Conservation (phyloP, 2,888 invertebrate genomes). For the Drosophila histrio region DNA sequence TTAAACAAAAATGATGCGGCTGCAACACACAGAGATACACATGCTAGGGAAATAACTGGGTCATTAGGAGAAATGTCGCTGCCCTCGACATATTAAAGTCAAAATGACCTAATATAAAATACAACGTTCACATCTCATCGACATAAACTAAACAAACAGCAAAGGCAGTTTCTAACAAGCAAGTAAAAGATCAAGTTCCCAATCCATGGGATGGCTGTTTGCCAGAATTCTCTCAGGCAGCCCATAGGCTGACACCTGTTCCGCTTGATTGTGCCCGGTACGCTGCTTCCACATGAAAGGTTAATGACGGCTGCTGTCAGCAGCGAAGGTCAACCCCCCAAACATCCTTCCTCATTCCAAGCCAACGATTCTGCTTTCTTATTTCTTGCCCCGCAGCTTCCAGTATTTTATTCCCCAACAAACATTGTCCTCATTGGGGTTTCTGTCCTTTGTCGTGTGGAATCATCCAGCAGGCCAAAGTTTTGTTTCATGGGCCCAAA, state of each 20-base stretch:
- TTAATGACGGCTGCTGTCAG: slow-evolving; percentile 80
- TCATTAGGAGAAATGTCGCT: slow-evolving; percentile 43
- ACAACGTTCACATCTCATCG: slow-evolving; percentile 25
- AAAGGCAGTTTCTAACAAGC: too few relatives aligned
- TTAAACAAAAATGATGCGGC: slow-evolving; percentile 62
- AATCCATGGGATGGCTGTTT: not conserved
- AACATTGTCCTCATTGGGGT: slow-evolving; percentile 8
- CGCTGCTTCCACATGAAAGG: slow-evolving; percentile 73
- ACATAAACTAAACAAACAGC: slow-evolving; percentile 22
- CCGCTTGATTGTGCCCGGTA: slow-evolving; percentile 70
- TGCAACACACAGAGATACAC: slow-evolving; percentile 9
- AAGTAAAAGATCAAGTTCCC: slow-evolving; percentile 56
- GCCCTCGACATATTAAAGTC: slow-evolving; percentile 40
- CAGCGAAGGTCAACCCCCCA: slow-evolving; percentile 68
- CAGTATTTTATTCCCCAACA: slow-evolving; percentile 18
- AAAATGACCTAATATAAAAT: slow-evolving; percentile 36
- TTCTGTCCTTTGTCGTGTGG: slow-evolving; percentile 61
- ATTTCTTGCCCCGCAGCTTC: not conserved
- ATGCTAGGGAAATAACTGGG: slow-evolving; percentile 43
- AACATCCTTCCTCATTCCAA: slow-evolving; percentile 6
- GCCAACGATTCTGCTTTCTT: slow-evolving; percentile 4
- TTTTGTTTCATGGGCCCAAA: slow-evolving; percentile 61
- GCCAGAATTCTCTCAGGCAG: slow-evolving; percentile 12
- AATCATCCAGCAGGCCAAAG: slow-evolving; percentile 74
- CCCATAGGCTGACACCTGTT: slow-evolving; percentile 62